phyloP scores from a whole-genome alignment of 2,888 invertebrate genomes.

The Elaeidobius kamerunicus region DNA sequence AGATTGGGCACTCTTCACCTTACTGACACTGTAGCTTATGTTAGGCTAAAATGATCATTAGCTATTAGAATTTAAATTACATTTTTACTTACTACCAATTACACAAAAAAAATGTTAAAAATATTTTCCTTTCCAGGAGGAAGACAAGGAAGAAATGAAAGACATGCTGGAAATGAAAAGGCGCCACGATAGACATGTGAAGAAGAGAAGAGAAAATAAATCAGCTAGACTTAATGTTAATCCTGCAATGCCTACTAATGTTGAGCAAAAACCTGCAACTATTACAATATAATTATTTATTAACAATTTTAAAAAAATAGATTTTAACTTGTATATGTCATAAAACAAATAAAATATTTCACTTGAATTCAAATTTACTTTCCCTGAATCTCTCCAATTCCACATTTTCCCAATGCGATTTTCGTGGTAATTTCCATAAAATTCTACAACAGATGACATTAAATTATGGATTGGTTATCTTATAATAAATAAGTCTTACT shows the following conservation, averaged over 20 bases:
- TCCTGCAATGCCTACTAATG: conserved; percentile 9
- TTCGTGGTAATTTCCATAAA: conserved; percentile 19
- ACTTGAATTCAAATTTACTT: conserved; percentile 12
- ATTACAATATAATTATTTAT: conserved; percentile 10
- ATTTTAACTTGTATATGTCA: no score
- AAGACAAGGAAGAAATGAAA: conserved; percentile 92
- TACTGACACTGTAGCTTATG: no score
- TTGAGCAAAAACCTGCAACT: neutral
- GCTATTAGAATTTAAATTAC: no score
- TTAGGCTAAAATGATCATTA: neutral
- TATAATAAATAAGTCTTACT: conserved; percentile 33
- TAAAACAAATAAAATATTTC: no score
- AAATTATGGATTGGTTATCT: neutral
- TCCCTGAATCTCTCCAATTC: conserved; percentile 22
- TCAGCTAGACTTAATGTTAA: conserved; percentile 9
- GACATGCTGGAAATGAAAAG: conserved; percentile 89
- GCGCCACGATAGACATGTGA: conserved; percentile 75
- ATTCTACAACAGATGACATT: conserved; percentile 15
- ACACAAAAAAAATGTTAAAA: no score
- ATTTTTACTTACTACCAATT: no score
- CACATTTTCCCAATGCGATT: conserved; percentile 27
- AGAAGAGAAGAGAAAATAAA: conserved; percentile 58
- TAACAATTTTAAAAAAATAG: no score
- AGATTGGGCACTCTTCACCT: no score
- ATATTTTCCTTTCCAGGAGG: conserved; percentile 60